These are phyloP conservation scores for Temnothorax ravouxi DNA, from an alignment of 2,888 invertebrate species.

Conservation along the genomic window DNA sequence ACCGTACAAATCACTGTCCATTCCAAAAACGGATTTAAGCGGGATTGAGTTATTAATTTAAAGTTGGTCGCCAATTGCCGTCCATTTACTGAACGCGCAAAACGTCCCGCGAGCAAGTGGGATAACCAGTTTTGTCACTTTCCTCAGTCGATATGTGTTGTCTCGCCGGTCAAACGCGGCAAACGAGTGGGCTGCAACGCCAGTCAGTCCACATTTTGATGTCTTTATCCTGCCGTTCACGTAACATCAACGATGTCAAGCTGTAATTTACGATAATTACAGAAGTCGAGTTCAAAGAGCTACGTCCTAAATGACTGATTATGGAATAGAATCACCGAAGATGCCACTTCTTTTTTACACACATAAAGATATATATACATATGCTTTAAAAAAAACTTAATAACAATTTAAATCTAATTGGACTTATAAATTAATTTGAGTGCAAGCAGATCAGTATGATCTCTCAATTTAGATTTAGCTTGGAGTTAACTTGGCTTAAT, in stretches of 20 bases:
- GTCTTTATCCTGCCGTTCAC: constrained; percentile 59
- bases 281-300: not conserved
- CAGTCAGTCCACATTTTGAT: constrained; percentile 52
- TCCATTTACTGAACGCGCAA: constrained; percentile 28
- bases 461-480: not conserved
- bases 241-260: constrained; percentile 36
- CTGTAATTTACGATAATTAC: constrained; percentile 26
- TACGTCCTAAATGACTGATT: not conserved
- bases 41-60: constrained; percentile 65
- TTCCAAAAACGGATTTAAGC: constrained; percentile 50
- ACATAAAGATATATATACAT: not conserved
- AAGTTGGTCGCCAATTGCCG: constrained; percentile 55
- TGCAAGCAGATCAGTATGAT: not conserved
- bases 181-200: constrained; percentile 38
- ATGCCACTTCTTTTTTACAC: not conserved
- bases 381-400: not conserved
- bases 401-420: not conserved
- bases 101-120: constrained; percentile 39
- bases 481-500: not conserved
- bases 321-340: constrained; percentile 8
- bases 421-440: not conserved
- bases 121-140: constrained; percentile 70
- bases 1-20: constrained; percentile 46
- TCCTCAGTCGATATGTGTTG: constrained; percentile 49
- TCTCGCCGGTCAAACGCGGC: constrained; percentile 3